phyloP scores from a whole-genome alignment of 2,113 vertebrate species.

The Lates calcarifer region DNA sequence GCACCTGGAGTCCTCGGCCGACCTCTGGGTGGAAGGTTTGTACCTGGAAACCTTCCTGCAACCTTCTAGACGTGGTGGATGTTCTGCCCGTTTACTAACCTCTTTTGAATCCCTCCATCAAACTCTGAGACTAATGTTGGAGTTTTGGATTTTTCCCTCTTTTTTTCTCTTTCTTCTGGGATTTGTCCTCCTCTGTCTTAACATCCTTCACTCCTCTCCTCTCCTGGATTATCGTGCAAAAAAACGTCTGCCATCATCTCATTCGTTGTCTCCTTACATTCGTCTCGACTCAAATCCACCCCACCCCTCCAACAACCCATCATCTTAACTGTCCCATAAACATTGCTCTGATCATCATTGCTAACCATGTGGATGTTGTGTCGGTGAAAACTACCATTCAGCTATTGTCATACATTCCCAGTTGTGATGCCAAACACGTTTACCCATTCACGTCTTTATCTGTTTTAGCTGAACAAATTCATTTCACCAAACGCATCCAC shows the following conservation, averaged over 20 bases:
- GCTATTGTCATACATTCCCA: constrained; percentile 52
- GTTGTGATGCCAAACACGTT: constrained; percentile 54
- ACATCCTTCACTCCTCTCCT: constrained; percentile 47
- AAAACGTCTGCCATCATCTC: constrained; percentile 16
- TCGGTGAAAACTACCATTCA: constrained; percentile 40
- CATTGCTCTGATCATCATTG: constrained; percentile 20
- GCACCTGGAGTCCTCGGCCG: constrained; percentile 91
- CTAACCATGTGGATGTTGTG: constrained; percentile 66
- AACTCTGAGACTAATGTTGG: constrained; percentile 55
- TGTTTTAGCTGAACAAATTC: constrained; percentile 96
- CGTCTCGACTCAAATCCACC: constrained; percentile 32
- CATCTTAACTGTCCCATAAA: constrained; percentile 43
- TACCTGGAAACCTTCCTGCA: constrained; percentile 57
- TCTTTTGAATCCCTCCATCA: constrained; percentile 73
- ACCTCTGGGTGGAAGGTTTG: constrained; percentile 93
- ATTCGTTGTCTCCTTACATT: constrained; percentile 53
- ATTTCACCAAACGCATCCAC: constrained; percentile 99
- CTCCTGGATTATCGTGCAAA: constrained; percentile 34
- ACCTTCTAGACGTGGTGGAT: constrained; percentile 58
- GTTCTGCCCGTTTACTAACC: constrained; percentile 77
- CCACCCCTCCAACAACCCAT: neutral
- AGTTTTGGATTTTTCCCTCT: constrained; percentile 41
- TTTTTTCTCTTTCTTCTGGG: constrained; percentile 60
- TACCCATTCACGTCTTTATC: constrained; percentile 78
- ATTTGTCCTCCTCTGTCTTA: constrained; percentile 51